Evolutionary conservation across 2,113 vertebrate species (phyloP).

Genomic region (Piprites chloris): DNA sequence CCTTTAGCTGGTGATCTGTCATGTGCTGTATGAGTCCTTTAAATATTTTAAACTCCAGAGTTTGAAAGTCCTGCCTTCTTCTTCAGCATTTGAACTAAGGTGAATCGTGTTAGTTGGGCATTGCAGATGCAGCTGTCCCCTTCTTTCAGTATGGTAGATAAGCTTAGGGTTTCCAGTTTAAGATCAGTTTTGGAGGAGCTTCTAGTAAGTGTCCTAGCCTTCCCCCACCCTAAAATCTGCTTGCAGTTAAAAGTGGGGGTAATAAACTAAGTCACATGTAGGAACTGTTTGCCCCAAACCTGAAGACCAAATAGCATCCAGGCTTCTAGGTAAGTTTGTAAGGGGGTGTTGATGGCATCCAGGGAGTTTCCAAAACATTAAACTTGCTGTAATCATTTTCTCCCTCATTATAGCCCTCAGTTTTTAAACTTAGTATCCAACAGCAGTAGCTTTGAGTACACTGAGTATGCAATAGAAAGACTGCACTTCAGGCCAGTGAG

Average conservation of each 20-base stretch:
- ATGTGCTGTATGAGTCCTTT: not conserved
- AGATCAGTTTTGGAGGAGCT: not conserved
- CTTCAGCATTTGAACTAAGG: not conserved
- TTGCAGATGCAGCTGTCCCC: not conserved
- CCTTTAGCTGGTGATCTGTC: not conserved
- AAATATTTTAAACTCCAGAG: not conserved
- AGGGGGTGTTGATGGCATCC: not conserved
- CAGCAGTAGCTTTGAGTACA: not conserved
- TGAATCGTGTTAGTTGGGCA: not conserved
- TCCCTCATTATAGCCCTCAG: not conserved
- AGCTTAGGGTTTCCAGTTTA: not conserved
- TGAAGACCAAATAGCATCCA: not conserved
- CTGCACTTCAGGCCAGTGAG: not conserved
- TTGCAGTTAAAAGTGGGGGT: not conserved
- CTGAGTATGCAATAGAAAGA: not conserved
- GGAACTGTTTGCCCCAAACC: not conserved
- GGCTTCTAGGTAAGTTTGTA: not conserved
- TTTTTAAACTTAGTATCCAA: not conserved
- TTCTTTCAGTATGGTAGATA: not conserved
- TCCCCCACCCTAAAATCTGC: not conserved
- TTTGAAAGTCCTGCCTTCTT: not conserved
- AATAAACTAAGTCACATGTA: not conserved
- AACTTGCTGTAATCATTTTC: not conserved
- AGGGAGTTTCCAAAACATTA: not conserved
- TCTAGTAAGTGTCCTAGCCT: not conserved